A percentile compares a stretch with the other conserved stretches of the same genome.
These are phyloP conservation scores for Oryzias woworae DNA, from an alignment of 2,113 vertebrate species.

Conservation along the genomic window DNA sequence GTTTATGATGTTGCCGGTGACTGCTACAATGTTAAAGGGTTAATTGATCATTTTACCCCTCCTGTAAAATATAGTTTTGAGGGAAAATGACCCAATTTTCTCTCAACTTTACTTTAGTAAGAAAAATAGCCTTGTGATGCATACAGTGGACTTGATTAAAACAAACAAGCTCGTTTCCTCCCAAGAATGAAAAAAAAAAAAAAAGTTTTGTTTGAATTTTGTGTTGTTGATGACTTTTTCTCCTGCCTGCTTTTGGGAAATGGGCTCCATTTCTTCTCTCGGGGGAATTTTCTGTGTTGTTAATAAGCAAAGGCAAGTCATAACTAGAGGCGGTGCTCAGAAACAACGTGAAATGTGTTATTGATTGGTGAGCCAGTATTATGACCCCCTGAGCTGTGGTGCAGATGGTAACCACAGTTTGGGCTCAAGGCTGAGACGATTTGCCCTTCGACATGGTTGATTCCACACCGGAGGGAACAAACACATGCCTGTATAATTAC, in stretches of 20 bases:
- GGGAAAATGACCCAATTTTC: conserved; percentile 16
- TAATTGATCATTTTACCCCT: conserved; percentile 1
- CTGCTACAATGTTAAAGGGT: too few species aligned
- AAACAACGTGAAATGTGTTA: conserved; percentile 55
- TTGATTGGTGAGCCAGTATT: conserved; percentile 52
- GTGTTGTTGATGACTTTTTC: conserved; percentile 2
- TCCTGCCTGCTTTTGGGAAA: conserved; percentile 11
- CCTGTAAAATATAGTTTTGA: conserved; percentile 14
- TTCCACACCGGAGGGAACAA: conserved; percentile 16
- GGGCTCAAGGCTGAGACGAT: conserved; percentile 56
- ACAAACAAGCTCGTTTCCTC: conserved; percentile 10
- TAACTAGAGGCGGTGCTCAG: conserved; percentile 6
- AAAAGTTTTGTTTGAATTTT: conserved; percentile 28
- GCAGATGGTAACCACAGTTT: conserved; percentile 61
- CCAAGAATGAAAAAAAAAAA: neutral
- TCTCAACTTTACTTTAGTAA: conserved; percentile 10
- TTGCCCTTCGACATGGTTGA: conserved; percentile 69
- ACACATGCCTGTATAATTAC: conserved; percentile 31
- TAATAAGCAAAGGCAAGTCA: conserved; percentile 32
- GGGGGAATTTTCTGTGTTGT: conserved; percentile 21
- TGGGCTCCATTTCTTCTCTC: conserved; percentile 13
- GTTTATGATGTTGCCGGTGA: too few species aligned
- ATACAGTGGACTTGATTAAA: conserved; percentile 9
- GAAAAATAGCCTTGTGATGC: neutral
- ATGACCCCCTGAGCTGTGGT: conserved; percentile 45